Evolutionary conservation across 23 tunicate species (phyloP).

Genomic region (Corella eumyota): DNA sequence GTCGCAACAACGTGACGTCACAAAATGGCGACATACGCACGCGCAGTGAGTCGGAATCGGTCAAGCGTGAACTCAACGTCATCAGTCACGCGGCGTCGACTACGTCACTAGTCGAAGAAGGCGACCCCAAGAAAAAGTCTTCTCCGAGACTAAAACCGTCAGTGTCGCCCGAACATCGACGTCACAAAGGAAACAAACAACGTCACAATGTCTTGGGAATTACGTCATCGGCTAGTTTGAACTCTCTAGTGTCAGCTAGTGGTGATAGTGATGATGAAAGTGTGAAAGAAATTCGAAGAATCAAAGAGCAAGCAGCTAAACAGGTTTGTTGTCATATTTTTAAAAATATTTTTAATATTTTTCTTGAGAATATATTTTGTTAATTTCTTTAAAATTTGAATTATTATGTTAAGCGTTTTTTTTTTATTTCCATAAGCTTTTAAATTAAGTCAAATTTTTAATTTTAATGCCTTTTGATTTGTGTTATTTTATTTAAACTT

Average conservation of each 20-base stretch:
- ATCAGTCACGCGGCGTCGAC: background rate
- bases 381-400: no score
- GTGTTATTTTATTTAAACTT: no score
- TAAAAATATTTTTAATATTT: background rate
- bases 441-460: no score
- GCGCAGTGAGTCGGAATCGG: constrained; percentile 21
- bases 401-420: no score
- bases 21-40: no score
- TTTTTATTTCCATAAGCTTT: no score
- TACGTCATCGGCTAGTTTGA: constrained; percentile 10
- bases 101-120: background rate
- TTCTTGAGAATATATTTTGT: no score
- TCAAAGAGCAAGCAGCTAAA: constrained; percentile 13
- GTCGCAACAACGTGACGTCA: no score
- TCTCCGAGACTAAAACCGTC: constrained; percentile 9
- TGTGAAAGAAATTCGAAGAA: background rate
- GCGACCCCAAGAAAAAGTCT: no score
- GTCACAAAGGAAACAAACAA: constrained; percentile 8
- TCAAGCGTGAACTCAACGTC: background rate
- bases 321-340: constrained; percentile 3
- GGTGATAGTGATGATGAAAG: constrained; percentile 1
- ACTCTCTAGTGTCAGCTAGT: constrained; percentile 1
- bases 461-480: no score
- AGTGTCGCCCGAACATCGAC: constrained; percentile 30
- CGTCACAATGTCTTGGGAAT: constrained; percentile 1